phyloP scores from a whole-genome alignment of 1,140 invertebrate genomes.

The Marisa cornuarietis region DNA sequence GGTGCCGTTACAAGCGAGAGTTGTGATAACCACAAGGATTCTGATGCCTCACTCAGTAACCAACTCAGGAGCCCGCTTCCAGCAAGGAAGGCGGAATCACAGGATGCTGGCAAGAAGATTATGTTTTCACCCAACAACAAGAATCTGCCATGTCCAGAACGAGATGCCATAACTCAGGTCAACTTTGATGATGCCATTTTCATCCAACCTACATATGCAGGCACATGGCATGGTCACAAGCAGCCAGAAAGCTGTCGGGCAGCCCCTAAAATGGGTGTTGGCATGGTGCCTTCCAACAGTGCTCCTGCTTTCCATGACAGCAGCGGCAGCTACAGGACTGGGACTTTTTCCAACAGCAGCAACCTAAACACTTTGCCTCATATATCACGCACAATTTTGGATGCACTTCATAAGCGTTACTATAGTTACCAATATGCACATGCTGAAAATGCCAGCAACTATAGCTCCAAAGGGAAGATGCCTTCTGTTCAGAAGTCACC shows the following conservation, averaged over 20 bases:
- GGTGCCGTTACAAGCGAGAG: background rate
- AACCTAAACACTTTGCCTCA: constrained; percentile 26
- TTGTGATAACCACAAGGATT: background rate
- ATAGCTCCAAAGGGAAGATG: background rate
- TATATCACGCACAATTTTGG: constrained; percentile 36
- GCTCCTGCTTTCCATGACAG: background rate
- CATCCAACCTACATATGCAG: constrained; percentile 26
- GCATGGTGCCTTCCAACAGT: constrained; percentile 23
- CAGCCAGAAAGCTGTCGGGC: background rate
- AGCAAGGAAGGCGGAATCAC: background rate
- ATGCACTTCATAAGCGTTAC: constrained; percentile 39
- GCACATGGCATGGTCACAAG: constrained; percentile 35
- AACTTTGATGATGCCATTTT: constrained; percentile 22
- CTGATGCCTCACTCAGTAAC: background rate
- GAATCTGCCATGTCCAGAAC: background rate
- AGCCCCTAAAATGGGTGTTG: constrained; percentile 31
- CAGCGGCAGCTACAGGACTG: background rate
- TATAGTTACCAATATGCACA: constrained; percentile 33
- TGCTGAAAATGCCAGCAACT: background rate
- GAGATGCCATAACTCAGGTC: background rate
- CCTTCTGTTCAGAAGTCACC: no score
- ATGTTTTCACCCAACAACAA: no score
- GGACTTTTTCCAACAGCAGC: background rate
- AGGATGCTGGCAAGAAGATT: background rate
- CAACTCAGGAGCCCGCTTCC: background rate